Evolutionary conservation across 2,797 vertebrate species (phyloP).

Genomic region (Lutjanus argentimaculatus): DNA sequence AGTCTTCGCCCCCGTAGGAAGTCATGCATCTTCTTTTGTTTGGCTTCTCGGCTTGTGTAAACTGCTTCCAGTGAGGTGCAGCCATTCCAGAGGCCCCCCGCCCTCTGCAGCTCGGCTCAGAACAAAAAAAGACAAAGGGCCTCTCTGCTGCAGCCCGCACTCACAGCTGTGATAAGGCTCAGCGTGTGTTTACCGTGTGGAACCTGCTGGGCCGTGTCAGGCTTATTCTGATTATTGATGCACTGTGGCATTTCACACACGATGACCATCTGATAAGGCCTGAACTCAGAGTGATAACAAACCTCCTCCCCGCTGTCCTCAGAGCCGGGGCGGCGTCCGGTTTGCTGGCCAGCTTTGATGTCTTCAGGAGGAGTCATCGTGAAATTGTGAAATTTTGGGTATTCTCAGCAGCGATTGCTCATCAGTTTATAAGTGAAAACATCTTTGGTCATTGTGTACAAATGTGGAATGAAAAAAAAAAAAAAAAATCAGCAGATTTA

Average conservation of each 20-base stretch:
- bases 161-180: conserved; percentile 75
- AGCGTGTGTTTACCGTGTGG: conserved; percentile 70
- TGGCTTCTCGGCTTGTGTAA: conserved; percentile 74
- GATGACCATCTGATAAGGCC: conserved; percentile 72
- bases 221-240: conserved; percentile 73
- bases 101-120: conserved; percentile 56
- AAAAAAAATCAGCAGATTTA: neutral
- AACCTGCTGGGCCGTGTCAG: conserved; percentile 65
- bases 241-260: conserved; percentile 75
- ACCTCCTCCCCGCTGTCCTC: conserved; percentile 34
- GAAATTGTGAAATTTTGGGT: conserved; percentile 43
- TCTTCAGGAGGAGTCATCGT: neutral
- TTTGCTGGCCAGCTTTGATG: conserved; percentile 40
- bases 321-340: conserved; percentile 16
- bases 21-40: conserved; percentile 78
- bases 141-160: conserved; percentile 62
- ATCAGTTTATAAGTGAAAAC: conserved; percentile 24
- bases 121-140: conserved; percentile 76
- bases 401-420: conserved; percentile 7
- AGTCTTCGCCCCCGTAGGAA: conserved; percentile 57
- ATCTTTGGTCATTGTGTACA: neutral
- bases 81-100: conserved; percentile 42
- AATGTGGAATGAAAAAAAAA: neutral
- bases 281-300: conserved; percentile 49
- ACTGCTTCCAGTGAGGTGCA: conserved; percentile 67